phyloP scores from a whole-genome alignment of 2,888 invertebrate genomes.

The Eremobia ochroleuca region DNA sequence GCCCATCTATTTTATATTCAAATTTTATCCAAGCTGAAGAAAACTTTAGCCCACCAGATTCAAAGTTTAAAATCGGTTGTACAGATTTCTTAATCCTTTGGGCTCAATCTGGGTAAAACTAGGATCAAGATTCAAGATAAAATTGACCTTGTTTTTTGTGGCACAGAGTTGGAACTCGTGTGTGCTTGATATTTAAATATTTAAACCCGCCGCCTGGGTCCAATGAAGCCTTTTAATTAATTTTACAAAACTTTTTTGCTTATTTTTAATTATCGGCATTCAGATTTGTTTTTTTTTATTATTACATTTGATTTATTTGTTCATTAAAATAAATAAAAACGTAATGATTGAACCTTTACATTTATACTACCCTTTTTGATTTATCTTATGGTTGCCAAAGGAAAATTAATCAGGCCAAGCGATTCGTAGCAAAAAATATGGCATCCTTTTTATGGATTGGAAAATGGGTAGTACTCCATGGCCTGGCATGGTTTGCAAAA shows the following conservation, averaged over 20 bases:
- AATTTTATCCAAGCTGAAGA: conserved; percentile 17
- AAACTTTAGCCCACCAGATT: fast-evolving
- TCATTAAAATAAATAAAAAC: conserved; percentile 9
- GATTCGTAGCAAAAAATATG: not conserved
- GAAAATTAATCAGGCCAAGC: not conserved
- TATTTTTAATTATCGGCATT: conserved; percentile 34
- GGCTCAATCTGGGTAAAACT: conserved; percentile 37
- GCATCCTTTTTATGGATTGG: not conserved
- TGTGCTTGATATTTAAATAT: conserved; percentile 30
- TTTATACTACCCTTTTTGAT: not conserved
- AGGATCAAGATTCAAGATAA: conserved; percentile 6
- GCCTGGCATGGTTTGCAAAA: not conserved
- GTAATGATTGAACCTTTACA: not conserved
- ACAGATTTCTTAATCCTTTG: conserved; percentile 21
- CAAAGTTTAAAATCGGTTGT: conserved; percentile 39
- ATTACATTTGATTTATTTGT: conserved; percentile 31
- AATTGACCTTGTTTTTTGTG: not conserved
- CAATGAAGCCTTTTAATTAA: conserved; percentile 54
- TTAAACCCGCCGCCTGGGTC: conserved; percentile 3
- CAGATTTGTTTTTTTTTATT: conserved; percentile 25
- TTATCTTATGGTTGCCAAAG: not conserved
- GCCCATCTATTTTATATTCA: conserved; percentile 60
- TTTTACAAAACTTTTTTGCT: conserved; percentile 44
- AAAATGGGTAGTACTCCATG: not conserved
- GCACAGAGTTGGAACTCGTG: not conserved